These are phyloP conservation scores for Ctenoplectra terminalis DNA, from an alignment of 1,140 invertebrate genomes.

Conservation along the genomic window DNA sequence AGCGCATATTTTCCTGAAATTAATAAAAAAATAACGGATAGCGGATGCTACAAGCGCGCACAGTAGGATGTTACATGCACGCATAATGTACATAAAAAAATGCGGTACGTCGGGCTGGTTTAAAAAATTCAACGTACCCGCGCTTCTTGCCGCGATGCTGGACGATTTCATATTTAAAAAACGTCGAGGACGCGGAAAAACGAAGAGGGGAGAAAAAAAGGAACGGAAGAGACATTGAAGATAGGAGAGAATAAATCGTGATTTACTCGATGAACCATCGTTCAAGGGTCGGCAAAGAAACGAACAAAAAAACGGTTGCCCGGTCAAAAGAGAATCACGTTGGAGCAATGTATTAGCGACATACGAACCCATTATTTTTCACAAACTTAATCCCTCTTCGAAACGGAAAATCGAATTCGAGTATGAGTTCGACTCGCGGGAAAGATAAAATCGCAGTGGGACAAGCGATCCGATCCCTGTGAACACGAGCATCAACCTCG, in stretches of 20 bases:
- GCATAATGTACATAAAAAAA: conserved; percentile 53
- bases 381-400: conserved; percentile 35
- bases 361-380: conserved; percentile 36
- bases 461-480: neutral
- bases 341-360: conserved; percentile 27
- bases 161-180: conserved; percentile 31
- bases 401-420: conserved; percentile 34
- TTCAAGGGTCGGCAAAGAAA: conserved; percentile 14
- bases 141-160: neutral
- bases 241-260: conserved; percentile 9
- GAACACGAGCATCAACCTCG: conserved; percentile 33
- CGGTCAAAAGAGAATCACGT: conserved; percentile 13
- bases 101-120: conserved; percentile 25
- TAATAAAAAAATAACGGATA: conserved; percentile 51
- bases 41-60: conserved; percentile 3
- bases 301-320: neutral
- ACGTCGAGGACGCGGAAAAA: no score
- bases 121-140: conserved; percentile 37
- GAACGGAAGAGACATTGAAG: neutral
- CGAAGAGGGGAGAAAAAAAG: neutral
- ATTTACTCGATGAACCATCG: conserved; percentile 20
- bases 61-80: conserved; percentile 9
- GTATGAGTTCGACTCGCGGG: neutral
- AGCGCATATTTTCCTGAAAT: conserved; percentile 49
- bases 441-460: conserved; percentile 10